A percentile compares a stretch with the other conserved stretches of the same genome.
Conservation (phyloP, 2,888 invertebrate genomes). For the Cephus runcator region DNA sequence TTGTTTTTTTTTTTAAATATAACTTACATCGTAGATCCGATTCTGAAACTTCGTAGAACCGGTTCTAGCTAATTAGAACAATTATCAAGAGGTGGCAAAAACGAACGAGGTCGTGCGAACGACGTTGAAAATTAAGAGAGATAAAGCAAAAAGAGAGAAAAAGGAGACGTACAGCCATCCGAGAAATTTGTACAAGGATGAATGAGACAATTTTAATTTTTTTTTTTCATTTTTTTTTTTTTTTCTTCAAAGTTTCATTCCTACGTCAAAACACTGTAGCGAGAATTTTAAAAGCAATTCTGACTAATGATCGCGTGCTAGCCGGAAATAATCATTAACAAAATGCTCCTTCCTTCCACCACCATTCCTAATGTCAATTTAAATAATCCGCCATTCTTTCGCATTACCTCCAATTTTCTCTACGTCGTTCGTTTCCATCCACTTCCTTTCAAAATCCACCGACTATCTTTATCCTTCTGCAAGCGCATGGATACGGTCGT, state of each 20-base stretch:
- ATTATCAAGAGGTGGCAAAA: neutral
- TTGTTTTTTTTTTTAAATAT: neutral
- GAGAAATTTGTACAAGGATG: too few species aligned
- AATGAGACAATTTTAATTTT: too few species aligned
- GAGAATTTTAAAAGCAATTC: neutral
- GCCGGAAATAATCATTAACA: neutral
- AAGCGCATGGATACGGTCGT: neutral
- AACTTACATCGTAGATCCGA: neutral
- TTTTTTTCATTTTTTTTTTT: too few species aligned
- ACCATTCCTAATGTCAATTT: neutral
- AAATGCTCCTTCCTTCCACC: neutral
- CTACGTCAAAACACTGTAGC: neutral
- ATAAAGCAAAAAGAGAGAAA: neutral
- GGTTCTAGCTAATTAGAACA: neutral
- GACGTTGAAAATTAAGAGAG: neutral
- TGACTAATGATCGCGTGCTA: neutral
- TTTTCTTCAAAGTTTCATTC: neutral
- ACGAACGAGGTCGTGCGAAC: neutral
- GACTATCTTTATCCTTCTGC: neutral
- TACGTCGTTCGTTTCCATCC: neutral
- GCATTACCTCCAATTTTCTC: neutral
- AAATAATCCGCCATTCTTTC: neutral
- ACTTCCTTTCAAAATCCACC: neutral
- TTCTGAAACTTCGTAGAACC: neutral
- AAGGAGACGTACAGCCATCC: neutral